phyloP scores from a whole-genome alignment of 2,113 vertebrate genomes.

The Oxyura jamaicensis region DNA sequence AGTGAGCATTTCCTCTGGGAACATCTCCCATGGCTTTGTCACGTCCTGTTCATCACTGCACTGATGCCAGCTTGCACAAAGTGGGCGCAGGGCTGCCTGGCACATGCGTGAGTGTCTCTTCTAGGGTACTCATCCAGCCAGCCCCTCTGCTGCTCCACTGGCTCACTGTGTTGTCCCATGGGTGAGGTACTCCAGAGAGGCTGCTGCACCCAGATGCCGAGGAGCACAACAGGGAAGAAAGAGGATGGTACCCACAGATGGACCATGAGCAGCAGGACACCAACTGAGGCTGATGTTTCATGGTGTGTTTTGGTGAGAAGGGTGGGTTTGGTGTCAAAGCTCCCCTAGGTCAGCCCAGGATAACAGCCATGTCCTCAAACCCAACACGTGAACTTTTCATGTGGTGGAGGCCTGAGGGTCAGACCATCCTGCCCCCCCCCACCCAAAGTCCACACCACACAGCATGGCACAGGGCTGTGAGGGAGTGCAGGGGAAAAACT shows the following conservation, averaged over 20 bases:
- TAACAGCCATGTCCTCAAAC: neutral
- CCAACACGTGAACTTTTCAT: neutral
- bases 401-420: neutral
- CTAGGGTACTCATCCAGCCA: neutral
- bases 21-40: neutral
- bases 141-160: neutral
- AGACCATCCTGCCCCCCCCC: neutral
- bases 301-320: neutral
- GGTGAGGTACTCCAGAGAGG: neutral
- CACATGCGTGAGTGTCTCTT: neutral
- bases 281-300: neutral
- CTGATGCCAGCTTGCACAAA: neutral
- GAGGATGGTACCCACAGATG: neutral
- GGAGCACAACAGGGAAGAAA: neutral
- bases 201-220: neutral
- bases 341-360: neutral
- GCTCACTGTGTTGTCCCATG: neutral
- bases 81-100: neutral
- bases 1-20: neutral
- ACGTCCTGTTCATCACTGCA: accelerated
- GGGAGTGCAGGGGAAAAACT: neutral
- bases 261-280: neutral
- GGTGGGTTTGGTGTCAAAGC: neutral
- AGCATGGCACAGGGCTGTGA: neutral
- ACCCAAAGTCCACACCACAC: neutral